Base-by-base conservation (phyloP, 2,888 invertebrate species). In the Perizoma flavofasciatum region DNA sequence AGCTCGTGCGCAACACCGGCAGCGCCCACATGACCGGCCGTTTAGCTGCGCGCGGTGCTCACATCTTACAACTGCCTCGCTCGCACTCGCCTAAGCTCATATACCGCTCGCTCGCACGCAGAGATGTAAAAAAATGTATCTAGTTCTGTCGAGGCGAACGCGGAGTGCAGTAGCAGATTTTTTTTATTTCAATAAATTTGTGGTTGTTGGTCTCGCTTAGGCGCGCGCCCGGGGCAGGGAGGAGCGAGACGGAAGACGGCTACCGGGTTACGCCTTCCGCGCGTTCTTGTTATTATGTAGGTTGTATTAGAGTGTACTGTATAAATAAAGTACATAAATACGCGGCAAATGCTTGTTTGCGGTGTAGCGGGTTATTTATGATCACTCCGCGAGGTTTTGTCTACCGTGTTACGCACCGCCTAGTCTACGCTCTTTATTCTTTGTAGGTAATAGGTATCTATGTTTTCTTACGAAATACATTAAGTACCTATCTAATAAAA, bases 181-280 rank as follows among this genome's bases (percentile, higher is more conserved):
- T 89, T 89, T 86, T 88, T 87, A 84, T 89, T 90, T 91, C 88
- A 90, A 92, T 92, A 91, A 92, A 91, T 92, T 91, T 90, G 89
- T 88, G 88, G 86, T 89, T 83, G 86, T 90, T 83, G 86, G 89
- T 88, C 87, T 89, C 89, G 87, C 88, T 89, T 86, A 83, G 85
- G 82, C 88, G 86, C 86, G 82, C 87, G 90, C 88, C 87, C 75
- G 86, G 80, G 88, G 88, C 86, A 82, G 78, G 83, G 77, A 79
- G 74, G 86, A 89, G 86, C 76, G 89, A 84, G 89, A 87, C 81
- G 83, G 83, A 73, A 78, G 82, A 86, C 81, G 79, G 90, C 92
- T 83, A 89, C 92, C 80, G 92, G 80, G 91, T 92, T 92, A 93
- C 93, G 91, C 93, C 92, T 92, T 89, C 89, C 89, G 87, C 84